Conservation (phyloP, 2,113 vertebrate genomes). For the Monopterus albus region DNA sequence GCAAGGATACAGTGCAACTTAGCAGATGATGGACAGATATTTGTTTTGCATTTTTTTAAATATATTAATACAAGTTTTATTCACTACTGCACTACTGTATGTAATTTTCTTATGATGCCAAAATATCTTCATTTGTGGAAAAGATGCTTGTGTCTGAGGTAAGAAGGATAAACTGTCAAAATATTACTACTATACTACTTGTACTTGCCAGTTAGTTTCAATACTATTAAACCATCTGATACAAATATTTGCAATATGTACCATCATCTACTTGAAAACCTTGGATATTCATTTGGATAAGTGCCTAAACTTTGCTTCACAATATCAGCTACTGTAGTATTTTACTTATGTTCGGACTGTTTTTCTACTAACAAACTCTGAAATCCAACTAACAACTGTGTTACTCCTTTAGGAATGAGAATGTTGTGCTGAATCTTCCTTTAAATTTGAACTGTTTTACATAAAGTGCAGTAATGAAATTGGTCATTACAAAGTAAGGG, state of each 20-base stretch:
- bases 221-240: background rate
- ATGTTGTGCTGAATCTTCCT: background rate
- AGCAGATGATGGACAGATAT: constrained; percentile 12
- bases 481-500: background rate
- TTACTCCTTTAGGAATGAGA: background rate
- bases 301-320: no score
- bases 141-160: background rate
- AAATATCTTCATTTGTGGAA: background rate
- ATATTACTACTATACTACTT: background rate
- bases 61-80: background rate
- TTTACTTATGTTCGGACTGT: background rate
- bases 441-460: constrained; percentile 1
- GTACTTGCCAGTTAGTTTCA: background rate
- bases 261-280: no score
- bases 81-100: background rate
- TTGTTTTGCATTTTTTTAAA: background rate
- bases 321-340: background rate
- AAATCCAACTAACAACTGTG: no score
- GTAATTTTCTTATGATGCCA: background rate
- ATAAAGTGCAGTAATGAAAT: constrained; percentile 12
- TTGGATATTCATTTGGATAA: no score
- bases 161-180: background rate
- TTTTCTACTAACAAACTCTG: no score
- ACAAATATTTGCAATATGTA: background rate
- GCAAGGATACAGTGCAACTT: background rate